Conservation (phyloP, 2,797 vertebrate species). For the Carapus acus region DNA sequence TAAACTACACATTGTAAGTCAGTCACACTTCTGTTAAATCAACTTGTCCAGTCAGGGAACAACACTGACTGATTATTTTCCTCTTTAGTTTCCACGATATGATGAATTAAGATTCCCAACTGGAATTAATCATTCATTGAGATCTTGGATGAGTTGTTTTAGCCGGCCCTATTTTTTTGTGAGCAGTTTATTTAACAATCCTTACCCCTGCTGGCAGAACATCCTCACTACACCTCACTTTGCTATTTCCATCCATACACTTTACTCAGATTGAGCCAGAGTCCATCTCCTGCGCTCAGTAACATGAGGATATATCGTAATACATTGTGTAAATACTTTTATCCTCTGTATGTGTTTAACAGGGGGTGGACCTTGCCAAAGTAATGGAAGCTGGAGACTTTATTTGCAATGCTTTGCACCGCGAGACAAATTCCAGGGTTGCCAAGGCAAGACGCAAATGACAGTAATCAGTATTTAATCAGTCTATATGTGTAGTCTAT, state of each 20-base stretch:
- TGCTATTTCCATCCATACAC: no score
- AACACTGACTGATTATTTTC: no score
- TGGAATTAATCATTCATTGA: no score
- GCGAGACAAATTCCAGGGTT: constrained; percentile 88
- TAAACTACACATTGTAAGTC: no score
- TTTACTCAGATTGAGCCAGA: no score
- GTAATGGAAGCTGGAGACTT: constrained; percentile 86
- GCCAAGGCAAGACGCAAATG: constrained; percentile 71
- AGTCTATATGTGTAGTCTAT: neutral
- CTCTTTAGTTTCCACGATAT: no score
- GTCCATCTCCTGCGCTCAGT: neutral
- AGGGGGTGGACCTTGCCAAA: constrained; percentile 87
- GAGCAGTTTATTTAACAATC: constrained; percentile 67
- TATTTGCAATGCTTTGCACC: constrained; percentile 82
- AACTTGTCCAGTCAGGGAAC: no score
- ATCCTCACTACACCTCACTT: constrained; percentile 38
- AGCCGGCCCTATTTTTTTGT: no score
- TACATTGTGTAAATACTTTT: no score
- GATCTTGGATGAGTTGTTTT: no score
- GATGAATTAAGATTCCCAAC: no score
- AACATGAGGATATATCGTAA: neutral
- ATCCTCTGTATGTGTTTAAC: constrained; percentile 11
- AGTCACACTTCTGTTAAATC: no score
- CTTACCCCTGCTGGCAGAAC: constrained; percentile 68
- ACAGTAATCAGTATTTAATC: constrained; percentile 33